These are phyloP conservation scores for Tinea trinotella DNA, from an alignment of 2,888 invertebrate genomes.

Conservation along the genomic window DNA sequence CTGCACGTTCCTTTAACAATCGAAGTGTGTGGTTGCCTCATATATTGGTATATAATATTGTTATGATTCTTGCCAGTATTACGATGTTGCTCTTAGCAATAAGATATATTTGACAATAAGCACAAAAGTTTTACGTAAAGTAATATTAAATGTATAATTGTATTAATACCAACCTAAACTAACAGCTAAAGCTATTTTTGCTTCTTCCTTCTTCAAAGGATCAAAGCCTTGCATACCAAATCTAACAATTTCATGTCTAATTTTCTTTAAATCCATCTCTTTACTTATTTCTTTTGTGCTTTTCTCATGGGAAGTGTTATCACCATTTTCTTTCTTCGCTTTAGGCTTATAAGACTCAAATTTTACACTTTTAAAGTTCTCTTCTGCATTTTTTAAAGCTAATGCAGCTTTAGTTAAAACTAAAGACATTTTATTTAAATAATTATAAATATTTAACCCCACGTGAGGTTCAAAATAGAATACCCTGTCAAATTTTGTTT, in stretches of 20 bases:
- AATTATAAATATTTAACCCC: no score
- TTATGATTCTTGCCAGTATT: no score
- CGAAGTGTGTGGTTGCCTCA: no score
- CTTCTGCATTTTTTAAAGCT: constrained; percentile 50
- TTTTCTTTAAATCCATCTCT: constrained; percentile 81
- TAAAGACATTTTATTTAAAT: constrained; percentile 38
- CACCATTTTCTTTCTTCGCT: constrained; percentile 34
- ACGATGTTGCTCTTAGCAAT: no score
- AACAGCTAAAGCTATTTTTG: constrained; percentile 83
- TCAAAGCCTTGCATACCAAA: constrained; percentile 87
- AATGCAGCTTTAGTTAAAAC: constrained; percentile 67
- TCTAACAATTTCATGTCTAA: constrained; percentile 86
- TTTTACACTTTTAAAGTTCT: constrained; percentile 58
- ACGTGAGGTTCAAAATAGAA: no score
- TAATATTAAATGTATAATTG: no score
- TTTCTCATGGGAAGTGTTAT: constrained; percentile 26
- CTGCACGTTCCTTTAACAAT: no score
- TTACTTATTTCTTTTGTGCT: constrained; percentile 30
- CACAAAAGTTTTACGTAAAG: no score
- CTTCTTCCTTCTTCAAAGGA: constrained; percentile 79
- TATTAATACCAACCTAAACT: constrained; percentile 80
- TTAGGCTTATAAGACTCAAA: constrained; percentile 69
- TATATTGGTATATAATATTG: no score
- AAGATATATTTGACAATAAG: no score
- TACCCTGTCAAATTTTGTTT: no score